phyloP scores from a whole-genome alignment of 2,797 vertebrate genomes.

The Aeoliscus strigatus region DNA sequence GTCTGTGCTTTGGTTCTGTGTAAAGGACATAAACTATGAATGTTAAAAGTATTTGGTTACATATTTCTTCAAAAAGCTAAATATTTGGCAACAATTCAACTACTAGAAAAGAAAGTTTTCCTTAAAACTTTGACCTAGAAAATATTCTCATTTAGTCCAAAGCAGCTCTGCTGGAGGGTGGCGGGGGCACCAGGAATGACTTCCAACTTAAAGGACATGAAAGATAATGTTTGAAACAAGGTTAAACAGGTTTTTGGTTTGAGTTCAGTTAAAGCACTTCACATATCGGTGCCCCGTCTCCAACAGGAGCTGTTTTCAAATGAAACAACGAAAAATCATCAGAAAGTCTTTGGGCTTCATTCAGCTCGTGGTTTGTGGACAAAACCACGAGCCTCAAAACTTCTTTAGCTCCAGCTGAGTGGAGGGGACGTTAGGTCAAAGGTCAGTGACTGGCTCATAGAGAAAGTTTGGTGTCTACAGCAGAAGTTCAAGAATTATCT shows the following conservation, averaged over 20 bases:
- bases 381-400: too few relatives aligned
- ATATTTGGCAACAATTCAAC: slow-evolving; percentile 70
- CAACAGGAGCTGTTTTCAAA: slow-evolving; percentile 48
- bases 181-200: slow-evolving; percentile 26
- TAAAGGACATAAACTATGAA: slow-evolving; percentile 56
- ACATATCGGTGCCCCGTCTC: slow-evolving; percentile 41
- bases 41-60: slow-evolving; percentile 72
- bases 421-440: too few relatives aligned
- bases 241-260: slow-evolving; percentile 55
- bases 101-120: slow-evolving; percentile 42
- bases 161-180: slow-evolving; percentile 42
- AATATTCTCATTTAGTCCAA: slow-evolving; percentile 74
- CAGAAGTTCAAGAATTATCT: too few relatives aligned
- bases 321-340: slow-evolving; percentile 64
- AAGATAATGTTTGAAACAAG: slow-evolving; percentile 17
- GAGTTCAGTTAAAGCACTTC: slow-evolving; percentile 65
- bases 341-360: slow-evolving; percentile 75
- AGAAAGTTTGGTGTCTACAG: too few relatives aligned
- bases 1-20: slow-evolving; percentile 65
- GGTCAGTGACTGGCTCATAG: too few relatives aligned
- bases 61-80: slow-evolving; percentile 55
- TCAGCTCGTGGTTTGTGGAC: slow-evolving; percentile 72
- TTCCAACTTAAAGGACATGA: slow-evolving; percentile 29
- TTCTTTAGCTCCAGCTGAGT: too few relatives aligned
- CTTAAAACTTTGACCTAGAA: slow-evolving; percentile 64